These are phyloP conservation scores for Drosophila sordidula DNA, from an alignment of 2,888 invertebrate genomes.

Conservation along the genomic window DNA sequence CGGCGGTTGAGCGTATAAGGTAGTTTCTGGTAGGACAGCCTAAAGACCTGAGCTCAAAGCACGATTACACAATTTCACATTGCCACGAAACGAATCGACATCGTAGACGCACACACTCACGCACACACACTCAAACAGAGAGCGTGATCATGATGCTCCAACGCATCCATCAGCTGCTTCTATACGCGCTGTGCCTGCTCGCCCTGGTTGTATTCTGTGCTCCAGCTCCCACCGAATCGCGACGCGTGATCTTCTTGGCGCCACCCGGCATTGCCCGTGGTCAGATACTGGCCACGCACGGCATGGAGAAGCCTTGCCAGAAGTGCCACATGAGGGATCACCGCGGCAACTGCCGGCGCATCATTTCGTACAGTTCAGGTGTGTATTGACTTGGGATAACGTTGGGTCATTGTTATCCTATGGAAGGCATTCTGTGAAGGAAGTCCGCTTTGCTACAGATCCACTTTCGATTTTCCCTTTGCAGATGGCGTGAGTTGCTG, in stretches of 20 bases:
- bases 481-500: constrained; percentile 71
- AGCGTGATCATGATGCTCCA: constrained; percentile 38
- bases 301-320: constrained; percentile 74
- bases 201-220: constrained; percentile 64
- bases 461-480: constrained; percentile 26
- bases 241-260: constrained; percentile 80
- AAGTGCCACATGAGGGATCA: constrained; percentile 83
- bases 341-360: constrained; percentile 81
- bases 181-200: constrained; percentile 59
- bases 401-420: not conserved
- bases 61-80: constrained; percentile 49
- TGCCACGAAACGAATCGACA: constrained; percentile 7
- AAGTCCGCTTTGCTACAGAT: not conserved
- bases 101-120: not conserved
- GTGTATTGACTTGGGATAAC: not conserved
- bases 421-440: not conserved
- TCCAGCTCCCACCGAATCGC: constrained; percentile 63
- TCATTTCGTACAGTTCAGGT: constrained; percentile 78
- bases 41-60: constrained; percentile 1
- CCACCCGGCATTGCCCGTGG: constrained; percentile 67
- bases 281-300: constrained; percentile 74
- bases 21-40: constrained; percentile 15
- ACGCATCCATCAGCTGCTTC: constrained; percentile 49
- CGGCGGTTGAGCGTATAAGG: constrained; percentile 69
- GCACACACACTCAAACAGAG: not conserved